Conservation (phyloP, 2,113 vertebrate genomes). For the Paramisgurnus dabryanus region DNA sequence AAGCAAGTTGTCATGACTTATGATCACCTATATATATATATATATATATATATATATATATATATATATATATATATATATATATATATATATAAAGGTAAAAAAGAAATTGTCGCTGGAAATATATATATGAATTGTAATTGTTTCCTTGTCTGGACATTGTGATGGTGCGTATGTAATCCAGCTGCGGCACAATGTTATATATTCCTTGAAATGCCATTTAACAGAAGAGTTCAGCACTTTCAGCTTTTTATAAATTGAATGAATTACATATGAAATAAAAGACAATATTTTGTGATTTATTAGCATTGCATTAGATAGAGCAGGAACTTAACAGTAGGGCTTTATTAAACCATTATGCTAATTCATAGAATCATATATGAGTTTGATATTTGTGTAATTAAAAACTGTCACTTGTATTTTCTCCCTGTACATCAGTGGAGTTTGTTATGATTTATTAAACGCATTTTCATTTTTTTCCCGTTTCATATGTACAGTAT, state of each 20-base stretch:
- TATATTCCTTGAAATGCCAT: not conserved
- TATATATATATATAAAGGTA: no score
- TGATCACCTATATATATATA: no score
- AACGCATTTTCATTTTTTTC: constrained; percentile 45
- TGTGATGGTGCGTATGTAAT: not conserved
- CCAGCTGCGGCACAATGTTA: not conserved
- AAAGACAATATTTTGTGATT: constrained; percentile 50
- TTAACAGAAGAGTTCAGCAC: not conserved
- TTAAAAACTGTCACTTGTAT: constrained; percentile 74
- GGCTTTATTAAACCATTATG: constrained; percentile 67
- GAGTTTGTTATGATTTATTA: constrained; percentile 71
- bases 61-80: no score
- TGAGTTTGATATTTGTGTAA: constrained; percentile 75
- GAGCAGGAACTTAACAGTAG: constrained; percentile 41
- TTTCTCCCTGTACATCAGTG: constrained; percentile 60
- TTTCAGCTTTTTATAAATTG: not conserved
- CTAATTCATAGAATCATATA: constrained; percentile 66
- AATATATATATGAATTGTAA: no score
- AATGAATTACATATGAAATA: constrained; percentile 12
- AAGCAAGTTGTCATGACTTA: no score
- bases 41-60: no score
- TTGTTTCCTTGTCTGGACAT: not conserved
- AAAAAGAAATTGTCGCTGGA: no score
- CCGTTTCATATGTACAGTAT: constrained; percentile 40
- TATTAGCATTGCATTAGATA: constrained; percentile 41